Evolutionary conservation across 2,888 invertebrate genomes (phyloP), one percentile per base, ranked within the genome.

Genomic region (Hemithea aestivaria): DNA sequence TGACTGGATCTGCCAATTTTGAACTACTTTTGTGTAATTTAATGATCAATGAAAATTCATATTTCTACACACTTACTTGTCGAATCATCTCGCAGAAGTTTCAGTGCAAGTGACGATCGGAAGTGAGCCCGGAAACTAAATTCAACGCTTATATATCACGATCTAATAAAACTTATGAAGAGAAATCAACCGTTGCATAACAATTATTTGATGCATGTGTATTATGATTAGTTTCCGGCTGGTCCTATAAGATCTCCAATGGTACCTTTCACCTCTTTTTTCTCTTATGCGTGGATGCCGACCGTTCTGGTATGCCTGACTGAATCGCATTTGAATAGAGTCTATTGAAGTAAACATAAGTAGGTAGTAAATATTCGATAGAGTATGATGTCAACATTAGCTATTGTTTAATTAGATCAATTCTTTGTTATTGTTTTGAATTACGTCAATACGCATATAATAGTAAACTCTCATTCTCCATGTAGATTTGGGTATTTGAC

Each of bases 141-240:
- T 37, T 40, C 48, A 56, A 54, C 58, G 62, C 64, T 70, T 66
- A 56, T 67, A 59, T 66, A 66, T 53, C 49, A 16, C 16, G 2
- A 4, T 16, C 2, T 5, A 16, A 16, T 16, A 16, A 41, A 44
- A 51, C 49, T 58, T 61, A 63, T 61, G 56, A 58, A 65, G 60
- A 63, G 61, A 66, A 64, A 66, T 63, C 60, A 56, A n/a, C 6
- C 7, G 48, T 64, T 67, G 56, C 49, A 53, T 63, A 69, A 66
- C 44, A 48, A 48, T 48, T 51, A 53, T 54, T 58, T 56, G 48
- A 55, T 51, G 34, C 47, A 62, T 51, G 54, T 59, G 45, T 51
- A 53, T 58, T 62, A 55, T 59, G 51, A 36, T 48, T 35, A 20
- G 45, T 51, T 51, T 56, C 48, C 56, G 55, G 43, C 37, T 44